A percentile compares a stretch with the other conserved stretches of the same genome.
These are phyloP conservation scores for Luperina nickerlii DNA, from an alignment of 2,888 invertebrate genomes.

Conservation along the genomic window DNA sequence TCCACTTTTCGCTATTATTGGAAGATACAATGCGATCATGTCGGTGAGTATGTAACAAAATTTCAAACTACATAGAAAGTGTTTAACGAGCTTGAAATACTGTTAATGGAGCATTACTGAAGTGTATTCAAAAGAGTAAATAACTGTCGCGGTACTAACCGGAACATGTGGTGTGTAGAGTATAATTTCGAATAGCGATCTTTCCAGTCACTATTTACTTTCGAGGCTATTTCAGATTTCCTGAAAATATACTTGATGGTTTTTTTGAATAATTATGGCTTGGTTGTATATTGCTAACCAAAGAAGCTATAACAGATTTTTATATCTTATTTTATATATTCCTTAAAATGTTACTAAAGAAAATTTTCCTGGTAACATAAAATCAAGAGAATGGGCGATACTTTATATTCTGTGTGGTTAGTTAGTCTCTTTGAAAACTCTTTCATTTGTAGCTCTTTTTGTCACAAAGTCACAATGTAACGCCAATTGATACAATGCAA, in stretches of 20 bases:
- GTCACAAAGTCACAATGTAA: conserved; percentile 20
- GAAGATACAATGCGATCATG: conserved; percentile 13
- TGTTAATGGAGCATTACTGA: conserved; percentile 38
- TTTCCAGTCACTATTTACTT: conserved; percentile 81
- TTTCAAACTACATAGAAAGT: conserved; percentile 48
- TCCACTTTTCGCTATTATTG: conserved; percentile 10
- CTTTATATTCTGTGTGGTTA: conserved; percentile 34
- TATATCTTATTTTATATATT: conserved; percentile 19
- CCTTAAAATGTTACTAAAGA: conserved; percentile 11
- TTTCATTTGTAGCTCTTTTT: conserved; percentile 43
- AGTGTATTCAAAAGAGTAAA: conserved; percentile 38
- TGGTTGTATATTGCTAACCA: neutral
- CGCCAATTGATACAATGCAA: conserved; percentile 31
- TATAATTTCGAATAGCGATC: conserved; percentile 83
- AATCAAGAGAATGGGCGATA: conserved; percentile 37
- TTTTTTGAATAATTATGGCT: conserved; percentile 27
- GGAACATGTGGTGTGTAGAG: conserved; percentile 73
- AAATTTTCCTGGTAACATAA: conserved; percentile 32
- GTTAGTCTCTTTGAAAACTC: conserved; percentile 33
- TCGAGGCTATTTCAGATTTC: conserved; percentile 73
- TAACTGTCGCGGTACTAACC: conserved; percentile 73
- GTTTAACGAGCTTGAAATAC: conserved; percentile 11
- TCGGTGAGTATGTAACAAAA: conserved; percentile 16
- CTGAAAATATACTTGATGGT: conserved; percentile 70
- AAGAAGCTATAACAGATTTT: conserved; percentile 23